These are phyloP conservation scores for Ceratina japonica DNA, from an alignment of 1,140 invertebrate species.

Conservation along the genomic window DNA sequence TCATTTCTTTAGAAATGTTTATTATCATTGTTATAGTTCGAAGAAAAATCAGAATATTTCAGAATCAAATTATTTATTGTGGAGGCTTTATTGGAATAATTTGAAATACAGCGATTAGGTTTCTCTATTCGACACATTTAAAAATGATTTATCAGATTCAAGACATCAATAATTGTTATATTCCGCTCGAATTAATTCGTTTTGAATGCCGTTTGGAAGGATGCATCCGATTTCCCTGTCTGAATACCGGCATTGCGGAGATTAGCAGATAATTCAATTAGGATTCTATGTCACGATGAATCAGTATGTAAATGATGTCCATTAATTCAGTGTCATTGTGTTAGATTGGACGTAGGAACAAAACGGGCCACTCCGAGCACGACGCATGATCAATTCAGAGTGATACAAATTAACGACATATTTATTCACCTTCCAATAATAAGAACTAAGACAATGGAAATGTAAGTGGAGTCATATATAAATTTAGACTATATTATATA, in stretches of 20 bases:
- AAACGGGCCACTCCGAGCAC: neutral
- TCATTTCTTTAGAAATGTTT: no score
- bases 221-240: slow-evolving; percentile 19
- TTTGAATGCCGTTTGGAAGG: slow-evolving; percentile 32
- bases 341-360: slow-evolving; percentile 23
- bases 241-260: slow-evolving; percentile 5
- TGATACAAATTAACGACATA: neutral
- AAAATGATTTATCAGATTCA: neutral
- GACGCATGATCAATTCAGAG: neutral
- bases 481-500: no score
- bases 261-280: slow-evolving; percentile 45
- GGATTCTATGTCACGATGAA: slow-evolving; percentile 12
- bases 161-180: neutral
- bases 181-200: neutral
- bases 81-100: no score
- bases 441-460: no score
- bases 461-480: no score
- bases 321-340: slow-evolving; percentile 50
- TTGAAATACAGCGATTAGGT: no score
- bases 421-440: neutral
- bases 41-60: no score
- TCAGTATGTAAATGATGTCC: slow-evolving; percentile 51
- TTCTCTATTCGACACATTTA: neutral
- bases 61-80: no score
- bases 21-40: no score